Conservation (phyloP, 2,797 vertebrate species). For the Lophius americanus region DNA sequence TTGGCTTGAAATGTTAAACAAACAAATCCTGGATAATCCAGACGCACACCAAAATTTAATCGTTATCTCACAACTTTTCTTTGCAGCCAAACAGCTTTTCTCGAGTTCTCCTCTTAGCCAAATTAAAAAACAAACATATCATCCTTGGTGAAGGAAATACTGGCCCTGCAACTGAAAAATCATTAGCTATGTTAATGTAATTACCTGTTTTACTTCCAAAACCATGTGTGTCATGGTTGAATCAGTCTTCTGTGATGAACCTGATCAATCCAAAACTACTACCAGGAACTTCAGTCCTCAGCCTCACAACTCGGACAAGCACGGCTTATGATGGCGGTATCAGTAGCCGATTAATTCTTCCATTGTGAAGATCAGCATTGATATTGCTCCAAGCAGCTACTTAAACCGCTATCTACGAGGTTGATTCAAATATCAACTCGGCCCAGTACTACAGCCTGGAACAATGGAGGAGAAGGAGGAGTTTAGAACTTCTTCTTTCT, state of each 20-base stretch:
- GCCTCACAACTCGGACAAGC: slow-evolving; percentile 21
- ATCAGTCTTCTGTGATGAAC: slow-evolving; percentile 23
- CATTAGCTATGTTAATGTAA: background rate
- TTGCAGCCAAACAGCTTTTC: too few species aligned
- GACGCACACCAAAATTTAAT: too few species aligned
- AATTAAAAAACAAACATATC: too few species aligned
- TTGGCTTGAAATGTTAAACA: too few species aligned
- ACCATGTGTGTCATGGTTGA: slow-evolving; percentile 69
- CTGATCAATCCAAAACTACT: slow-evolving; percentile 46
- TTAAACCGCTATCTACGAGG: slow-evolving; percentile 11
- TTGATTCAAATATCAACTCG: slow-evolving; percentile 25
- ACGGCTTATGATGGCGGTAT: slow-evolving; percentile 9
- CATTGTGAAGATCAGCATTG: slow-evolving; percentile 36
- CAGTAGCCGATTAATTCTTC: slow-evolving; percentile 19
- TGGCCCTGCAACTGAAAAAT: too few species aligned
- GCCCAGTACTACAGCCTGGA: slow-evolving; percentile 16
- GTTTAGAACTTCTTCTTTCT: slow-evolving; percentile 55
- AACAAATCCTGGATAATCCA: too few species aligned
- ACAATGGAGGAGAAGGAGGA: slow-evolving; percentile 7
- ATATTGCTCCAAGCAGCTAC: slow-evolving; percentile 15
- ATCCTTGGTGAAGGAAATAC: too few species aligned
- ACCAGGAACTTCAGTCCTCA: slow-evolving; percentile 29
- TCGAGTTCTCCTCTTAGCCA: too few species aligned
- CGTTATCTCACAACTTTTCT: too few species aligned
- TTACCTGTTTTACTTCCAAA: slow-evolving; percentile 74